A percentile compares a stretch with the other conserved stretches of the same genome.
phyloP scores from a whole-genome alignment of 2,888 invertebrate species.

The Crepidodera aurea region DNA sequence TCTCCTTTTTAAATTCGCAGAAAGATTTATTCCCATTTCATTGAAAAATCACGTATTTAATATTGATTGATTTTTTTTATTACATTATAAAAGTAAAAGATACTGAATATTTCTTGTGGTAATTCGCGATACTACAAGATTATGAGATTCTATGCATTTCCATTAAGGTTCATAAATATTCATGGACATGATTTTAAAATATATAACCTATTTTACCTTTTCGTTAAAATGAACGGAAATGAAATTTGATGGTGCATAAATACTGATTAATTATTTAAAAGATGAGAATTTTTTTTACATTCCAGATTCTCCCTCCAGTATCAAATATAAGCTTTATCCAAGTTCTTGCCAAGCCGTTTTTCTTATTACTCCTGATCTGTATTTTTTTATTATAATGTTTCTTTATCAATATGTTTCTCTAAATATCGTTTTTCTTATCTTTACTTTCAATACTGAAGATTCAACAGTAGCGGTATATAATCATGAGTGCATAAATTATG shows the following conservation, averaged over 20 bases:
- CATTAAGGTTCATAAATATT: conserved; percentile 13
- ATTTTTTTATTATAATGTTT: too few relatives aligned
- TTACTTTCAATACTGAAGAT: too few relatives aligned
- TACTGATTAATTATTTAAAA: neutral
- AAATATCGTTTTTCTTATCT: too few relatives aligned
- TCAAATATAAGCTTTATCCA: too few relatives aligned
- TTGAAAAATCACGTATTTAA: neutral
- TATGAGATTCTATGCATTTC: conserved; percentile 2
- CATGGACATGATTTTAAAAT: conserved; percentile 8
- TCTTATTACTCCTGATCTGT: neutral
- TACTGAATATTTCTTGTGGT: neutral
- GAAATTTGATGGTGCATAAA: neutral
- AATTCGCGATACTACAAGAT: conserved; percentile 2
- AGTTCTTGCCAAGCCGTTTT: too few relatives aligned
- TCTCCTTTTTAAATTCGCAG: neutral
- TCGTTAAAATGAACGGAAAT: neutral
- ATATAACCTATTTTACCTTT: neutral
- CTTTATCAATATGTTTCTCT: too few relatives aligned
- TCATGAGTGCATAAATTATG: too few relatives aligned
- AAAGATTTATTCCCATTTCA: neutral
- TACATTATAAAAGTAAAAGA: neutral
- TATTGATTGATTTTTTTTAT: neutral
- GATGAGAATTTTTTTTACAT: too few relatives aligned
- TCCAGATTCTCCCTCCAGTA: too few relatives aligned
- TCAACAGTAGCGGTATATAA: too few relatives aligned